Conservation (phyloP, 2,113 vertebrate species). For the Muntiacus reevesi region DNA sequence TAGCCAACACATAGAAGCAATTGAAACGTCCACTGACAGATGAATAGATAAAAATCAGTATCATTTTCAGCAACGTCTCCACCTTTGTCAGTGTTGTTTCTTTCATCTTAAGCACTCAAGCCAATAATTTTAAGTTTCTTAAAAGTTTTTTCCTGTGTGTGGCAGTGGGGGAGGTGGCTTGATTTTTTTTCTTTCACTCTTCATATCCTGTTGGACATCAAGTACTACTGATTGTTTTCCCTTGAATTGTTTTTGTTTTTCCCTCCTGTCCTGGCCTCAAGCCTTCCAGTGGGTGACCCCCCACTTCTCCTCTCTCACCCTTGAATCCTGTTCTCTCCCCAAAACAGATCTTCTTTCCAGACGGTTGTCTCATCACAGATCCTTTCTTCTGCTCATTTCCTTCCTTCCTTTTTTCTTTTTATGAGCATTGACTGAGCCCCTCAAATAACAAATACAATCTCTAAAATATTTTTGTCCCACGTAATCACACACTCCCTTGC, state of each 20-base stretch:
- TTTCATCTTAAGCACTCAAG: background rate
- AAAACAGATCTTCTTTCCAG: background rate
- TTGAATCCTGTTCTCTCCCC: background rate
- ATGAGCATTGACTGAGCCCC: background rate
- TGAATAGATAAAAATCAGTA: background rate
- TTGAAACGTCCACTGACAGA: background rate
- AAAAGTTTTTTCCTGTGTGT: background rate
- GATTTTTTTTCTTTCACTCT: background rate
- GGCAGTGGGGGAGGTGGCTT: background rate
- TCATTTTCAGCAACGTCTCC: background rate
- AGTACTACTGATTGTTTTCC: background rate
- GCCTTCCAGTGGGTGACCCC: background rate
- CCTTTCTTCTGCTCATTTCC: background rate
- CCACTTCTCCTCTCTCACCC: background rate
- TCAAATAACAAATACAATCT: background rate
- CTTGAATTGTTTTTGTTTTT: background rate
- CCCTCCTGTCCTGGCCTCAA: background rate
- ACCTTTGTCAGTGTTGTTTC: background rate
- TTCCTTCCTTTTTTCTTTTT: background rate
- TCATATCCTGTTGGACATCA: background rate
- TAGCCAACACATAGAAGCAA: background rate
- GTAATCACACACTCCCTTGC: background rate
- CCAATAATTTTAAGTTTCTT: background rate
- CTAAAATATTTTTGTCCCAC: background rate
- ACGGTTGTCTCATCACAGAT: background rate